Percentiles rank a stretch among this genome's conserved stretches.
These are phyloP conservation scores for Sinella curviseta DNA, from an alignment of 1,140 invertebrate genomes.

Conservation along the genomic window DNA sequence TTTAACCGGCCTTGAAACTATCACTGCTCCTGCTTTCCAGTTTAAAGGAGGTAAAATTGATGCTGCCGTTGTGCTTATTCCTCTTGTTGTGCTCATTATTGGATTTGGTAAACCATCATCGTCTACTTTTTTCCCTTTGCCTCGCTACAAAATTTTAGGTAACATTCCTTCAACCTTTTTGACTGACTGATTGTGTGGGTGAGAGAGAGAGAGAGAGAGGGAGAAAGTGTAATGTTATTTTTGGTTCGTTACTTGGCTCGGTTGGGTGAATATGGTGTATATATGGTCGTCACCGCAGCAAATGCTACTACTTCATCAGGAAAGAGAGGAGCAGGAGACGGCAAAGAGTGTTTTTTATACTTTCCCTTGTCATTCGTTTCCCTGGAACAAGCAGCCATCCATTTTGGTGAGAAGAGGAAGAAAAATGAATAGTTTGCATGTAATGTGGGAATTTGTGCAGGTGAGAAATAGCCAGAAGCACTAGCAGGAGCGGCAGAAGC, in stretches of 20 bases:
- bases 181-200: not conserved
- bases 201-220: not conserved
- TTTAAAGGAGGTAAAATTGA: too few relatives aligned
- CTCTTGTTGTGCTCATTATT: too few relatives aligned
- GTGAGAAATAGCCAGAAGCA: not conserved
- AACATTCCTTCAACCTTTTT: not conserved
- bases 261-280: not conserved
- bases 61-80: too few relatives aligned
- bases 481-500: too few relatives aligned
- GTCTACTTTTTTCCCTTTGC: too few relatives aligned
- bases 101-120: too few relatives aligned
- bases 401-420: not conserved
- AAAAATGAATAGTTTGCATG: not conserved
- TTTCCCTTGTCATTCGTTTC: not conserved
- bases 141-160: too few relatives aligned
- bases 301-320: too few relatives aligned
- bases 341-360: not conserved
- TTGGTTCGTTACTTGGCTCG: not conserved
- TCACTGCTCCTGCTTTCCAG: too few relatives aligned
- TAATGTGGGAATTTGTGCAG: not conserved
- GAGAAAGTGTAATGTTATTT: not conserved
- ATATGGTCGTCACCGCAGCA: too few relatives aligned
- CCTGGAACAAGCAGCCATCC: not conserved
- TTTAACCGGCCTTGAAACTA: too few relatives aligned
- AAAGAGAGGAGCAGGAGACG: not conserved